These are phyloP conservation scores for Cryptocheilus praepositus DNA, from an alignment of 2,888 invertebrate species.

Conservation along the genomic window DNA sequence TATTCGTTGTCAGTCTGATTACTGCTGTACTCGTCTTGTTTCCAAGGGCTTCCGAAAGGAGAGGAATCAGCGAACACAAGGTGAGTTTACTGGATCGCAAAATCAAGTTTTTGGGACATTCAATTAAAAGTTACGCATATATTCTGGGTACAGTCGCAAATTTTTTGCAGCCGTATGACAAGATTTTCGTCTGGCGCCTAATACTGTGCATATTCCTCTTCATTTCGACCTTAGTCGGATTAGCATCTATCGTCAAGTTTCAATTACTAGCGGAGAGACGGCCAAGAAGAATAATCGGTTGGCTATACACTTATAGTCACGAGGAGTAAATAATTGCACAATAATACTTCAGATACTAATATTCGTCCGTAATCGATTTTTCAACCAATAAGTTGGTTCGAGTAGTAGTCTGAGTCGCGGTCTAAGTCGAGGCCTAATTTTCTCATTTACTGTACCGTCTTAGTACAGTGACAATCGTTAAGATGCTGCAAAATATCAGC, in stretches of 20 bases:
- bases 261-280: conserved; percentile 76
- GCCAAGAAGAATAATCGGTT: conserved; percentile 74
- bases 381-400: conserved; percentile 13
- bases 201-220: conserved; percentile 74
- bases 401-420: not conserved
- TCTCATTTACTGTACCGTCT: not conserved
- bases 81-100: conserved; percentile 67
- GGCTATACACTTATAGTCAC: conserved; percentile 55
- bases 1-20: conserved; percentile 77
- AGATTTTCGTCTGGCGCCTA: conserved; percentile 76
- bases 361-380: conserved; percentile 29
- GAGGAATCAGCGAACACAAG: conserved; percentile 73
- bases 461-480: conserved; percentile 31
- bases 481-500: conserved; percentile 66
- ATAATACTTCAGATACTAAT: conserved; percentile 10
- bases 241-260: conserved; percentile 75
- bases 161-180: conserved; percentile 77
- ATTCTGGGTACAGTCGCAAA: conserved; percentile 69
- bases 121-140: conserved; percentile 61
- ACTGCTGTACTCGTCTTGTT: conserved; percentile 79
- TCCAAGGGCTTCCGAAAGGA: conserved; percentile 77
- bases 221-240: conserved; percentile 74
- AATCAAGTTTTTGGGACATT: not conserved
- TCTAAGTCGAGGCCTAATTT: not conserved
- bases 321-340: too few species aligned